phyloP scores from a whole-genome alignment of 92 coral and sea anemone genomes.

The Micromussa lordhowensis region DNA sequence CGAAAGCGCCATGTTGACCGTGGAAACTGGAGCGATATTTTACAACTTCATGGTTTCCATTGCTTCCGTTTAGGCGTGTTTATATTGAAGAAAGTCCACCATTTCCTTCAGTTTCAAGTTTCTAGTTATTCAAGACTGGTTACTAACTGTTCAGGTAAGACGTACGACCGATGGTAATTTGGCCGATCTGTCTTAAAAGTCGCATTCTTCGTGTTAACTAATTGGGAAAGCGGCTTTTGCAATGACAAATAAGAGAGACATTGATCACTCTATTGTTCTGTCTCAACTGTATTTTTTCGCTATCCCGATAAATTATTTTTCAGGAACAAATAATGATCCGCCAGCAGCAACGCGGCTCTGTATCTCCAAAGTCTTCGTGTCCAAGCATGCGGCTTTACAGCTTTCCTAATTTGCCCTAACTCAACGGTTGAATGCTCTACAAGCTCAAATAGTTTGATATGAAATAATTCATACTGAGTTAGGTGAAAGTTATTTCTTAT shows the following conservation, averaged over 20 bases:
- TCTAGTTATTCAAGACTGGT: not conserved
- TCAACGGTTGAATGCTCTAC: conserved; percentile 1
- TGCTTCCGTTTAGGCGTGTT: conserved; percentile 33
- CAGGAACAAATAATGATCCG: not conserved
- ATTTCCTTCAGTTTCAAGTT: not conserved
- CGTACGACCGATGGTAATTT: not conserved
- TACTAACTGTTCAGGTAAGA: conserved; percentile 27
- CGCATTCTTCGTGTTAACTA: conserved; percentile 8
- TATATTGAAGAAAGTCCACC: not conserved
- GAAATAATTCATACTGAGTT: not conserved
- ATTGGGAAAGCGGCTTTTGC: not conserved
- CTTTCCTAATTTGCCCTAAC: not conserved
- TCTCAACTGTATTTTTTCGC: not conserved
- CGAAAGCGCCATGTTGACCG: conserved; percentile 43
- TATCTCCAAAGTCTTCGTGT: not conserved
- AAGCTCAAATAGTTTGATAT: not conserved
- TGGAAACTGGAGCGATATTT: conserved; percentile 45
- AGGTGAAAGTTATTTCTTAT: not conserved
- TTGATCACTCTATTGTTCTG: too few relatives aligned
- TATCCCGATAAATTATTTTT: not conserved
- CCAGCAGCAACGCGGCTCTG: not conserved
- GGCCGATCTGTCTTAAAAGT: not conserved
- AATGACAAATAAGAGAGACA: not conserved
- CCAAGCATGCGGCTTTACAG: not conserved
- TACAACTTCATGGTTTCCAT: not conserved